Evolutionary conservation across 2,888 invertebrate genomes (phyloP).

Genomic region (Cataglyphis livida): DNA sequence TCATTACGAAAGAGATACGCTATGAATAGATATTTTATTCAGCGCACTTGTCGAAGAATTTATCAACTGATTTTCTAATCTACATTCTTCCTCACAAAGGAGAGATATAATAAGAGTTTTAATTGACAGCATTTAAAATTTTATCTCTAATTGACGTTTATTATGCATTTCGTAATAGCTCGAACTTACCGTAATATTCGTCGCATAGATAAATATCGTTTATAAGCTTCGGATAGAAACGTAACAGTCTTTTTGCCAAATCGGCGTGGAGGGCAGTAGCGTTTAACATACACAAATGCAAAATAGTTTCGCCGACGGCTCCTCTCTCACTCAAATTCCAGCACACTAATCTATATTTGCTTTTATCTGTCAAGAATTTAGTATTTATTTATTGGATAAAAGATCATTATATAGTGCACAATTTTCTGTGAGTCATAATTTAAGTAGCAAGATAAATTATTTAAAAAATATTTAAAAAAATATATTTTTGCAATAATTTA

Average conservation of each 20-base stretch:
- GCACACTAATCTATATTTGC: conserved; percentile 92
- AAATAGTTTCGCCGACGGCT: conserved; percentile 97
- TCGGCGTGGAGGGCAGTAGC: conserved; percentile 97
- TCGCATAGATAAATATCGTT: conserved; percentile 98
- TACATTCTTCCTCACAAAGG: not conserved
- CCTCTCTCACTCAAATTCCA: conserved; percentile 97
- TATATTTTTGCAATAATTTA: not conserved
- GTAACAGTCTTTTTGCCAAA: conserved; percentile 95
- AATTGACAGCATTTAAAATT: not conserved
- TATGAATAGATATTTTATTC: conserved; percentile 29
- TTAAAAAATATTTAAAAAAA: not conserved
- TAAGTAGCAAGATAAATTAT: not conserved
- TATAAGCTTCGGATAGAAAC: conserved; percentile 97
- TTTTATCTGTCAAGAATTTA: conserved; percentile 78
- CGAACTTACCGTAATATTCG: conserved; percentile 95
- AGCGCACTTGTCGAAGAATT: conserved; percentile 1
- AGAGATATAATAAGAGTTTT: not conserved
- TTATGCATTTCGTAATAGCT: not conserved
- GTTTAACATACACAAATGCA: conserved; percentile 97
- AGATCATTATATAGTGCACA: not conserved
- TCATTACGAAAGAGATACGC: conserved; percentile 20
- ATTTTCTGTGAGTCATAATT: not conserved
- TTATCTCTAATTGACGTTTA: not conserved
- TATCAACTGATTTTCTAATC: conserved; percentile 6
- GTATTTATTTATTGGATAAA: conserved; percentile 32